phyloP scores from a whole-genome alignment of 2,888 invertebrate genomes.

The Agrilus cyanescens region DNA sequence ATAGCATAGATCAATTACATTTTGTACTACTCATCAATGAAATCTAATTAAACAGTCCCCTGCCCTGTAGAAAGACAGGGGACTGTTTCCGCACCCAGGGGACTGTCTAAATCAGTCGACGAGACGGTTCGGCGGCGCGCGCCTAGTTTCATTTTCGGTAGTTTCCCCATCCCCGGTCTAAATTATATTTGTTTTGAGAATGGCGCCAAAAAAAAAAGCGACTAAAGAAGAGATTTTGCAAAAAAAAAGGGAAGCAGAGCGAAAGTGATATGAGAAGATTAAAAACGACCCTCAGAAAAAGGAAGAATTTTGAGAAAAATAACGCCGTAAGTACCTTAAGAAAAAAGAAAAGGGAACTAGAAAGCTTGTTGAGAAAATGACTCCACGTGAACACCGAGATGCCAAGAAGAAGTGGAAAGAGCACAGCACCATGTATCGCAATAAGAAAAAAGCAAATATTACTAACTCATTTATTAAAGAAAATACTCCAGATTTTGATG shows the following conservation, averaged over 20 bases:
- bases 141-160: no score
- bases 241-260: conserved; percentile 1
- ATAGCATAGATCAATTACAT: no score
- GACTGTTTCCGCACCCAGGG: no score
- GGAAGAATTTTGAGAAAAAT: background rate
- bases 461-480: conserved; percentile 1
- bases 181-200: no score
- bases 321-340: background rate
- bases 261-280: background rate
- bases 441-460: conserved; percentile 3
- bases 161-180: no score
- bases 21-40: no score
- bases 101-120: no score
- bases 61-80: no score
- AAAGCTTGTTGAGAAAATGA: background rate
- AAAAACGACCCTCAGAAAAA: conserved; percentile 2
- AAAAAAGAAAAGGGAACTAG: conserved; percentile 1
- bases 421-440: background rate
- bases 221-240: background rate
- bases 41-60: no score
- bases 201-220: no score
- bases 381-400: conserved; percentile 2
- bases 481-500: conserved; percentile 7
- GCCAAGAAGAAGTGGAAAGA: conserved; percentile 1
- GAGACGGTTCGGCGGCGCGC: no score